Evolutionary conservation across 2,888 invertebrate genomes (phyloP).

Genomic region (Hypercompe scribonia): DNA sequence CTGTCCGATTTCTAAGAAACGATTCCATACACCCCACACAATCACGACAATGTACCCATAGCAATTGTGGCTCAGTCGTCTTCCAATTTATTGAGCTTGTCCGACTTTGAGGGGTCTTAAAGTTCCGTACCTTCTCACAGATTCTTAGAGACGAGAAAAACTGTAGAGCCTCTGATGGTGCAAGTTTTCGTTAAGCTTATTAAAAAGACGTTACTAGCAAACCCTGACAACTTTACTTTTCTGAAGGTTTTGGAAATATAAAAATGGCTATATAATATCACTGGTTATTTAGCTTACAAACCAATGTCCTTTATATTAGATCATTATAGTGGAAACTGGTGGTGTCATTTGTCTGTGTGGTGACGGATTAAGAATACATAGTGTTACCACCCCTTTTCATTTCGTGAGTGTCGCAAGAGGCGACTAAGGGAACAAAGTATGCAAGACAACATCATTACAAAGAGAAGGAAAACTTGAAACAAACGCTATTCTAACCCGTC

Average conservation of each 20-base stretch:
- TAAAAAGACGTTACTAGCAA: slow-evolving; percentile 16
- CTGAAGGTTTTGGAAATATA: neutral
- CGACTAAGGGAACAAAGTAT: too few relatives aligned
- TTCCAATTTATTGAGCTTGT: slow-evolving; percentile 82
- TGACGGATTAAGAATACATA: too few relatives aligned
- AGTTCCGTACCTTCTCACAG: slow-evolving; percentile 71
- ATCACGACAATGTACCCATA: slow-evolving; percentile 44
- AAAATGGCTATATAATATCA: neutral
- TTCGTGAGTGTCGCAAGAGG: too few relatives aligned
- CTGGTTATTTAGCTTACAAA: neutral
- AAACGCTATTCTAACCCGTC: too few relatives aligned
- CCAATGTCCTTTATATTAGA: neutral
- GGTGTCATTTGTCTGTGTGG: too few relatives aligned
- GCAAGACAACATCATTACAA: too few relatives aligned
- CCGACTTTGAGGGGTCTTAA: slow-evolving; percentile 77
- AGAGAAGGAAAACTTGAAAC: too few relatives aligned
- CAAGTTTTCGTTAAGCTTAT: slow-evolving; percentile 33
- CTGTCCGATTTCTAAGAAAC: neutral
- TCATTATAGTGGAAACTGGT: neutral
- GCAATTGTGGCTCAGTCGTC: slow-evolving; percentile 65
- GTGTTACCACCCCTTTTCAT: too few relatives aligned
- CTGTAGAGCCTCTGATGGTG: slow-evolving; percentile 53
- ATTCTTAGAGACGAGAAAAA: slow-evolving; percentile 48
- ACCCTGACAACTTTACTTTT: slow-evolving; percentile 4
- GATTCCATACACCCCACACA: slow-evolving; percentile 13